phyloP scores from a whole-genome alignment of 2,113 vertebrate genomes.

The Siphamia tubifer region DNA sequence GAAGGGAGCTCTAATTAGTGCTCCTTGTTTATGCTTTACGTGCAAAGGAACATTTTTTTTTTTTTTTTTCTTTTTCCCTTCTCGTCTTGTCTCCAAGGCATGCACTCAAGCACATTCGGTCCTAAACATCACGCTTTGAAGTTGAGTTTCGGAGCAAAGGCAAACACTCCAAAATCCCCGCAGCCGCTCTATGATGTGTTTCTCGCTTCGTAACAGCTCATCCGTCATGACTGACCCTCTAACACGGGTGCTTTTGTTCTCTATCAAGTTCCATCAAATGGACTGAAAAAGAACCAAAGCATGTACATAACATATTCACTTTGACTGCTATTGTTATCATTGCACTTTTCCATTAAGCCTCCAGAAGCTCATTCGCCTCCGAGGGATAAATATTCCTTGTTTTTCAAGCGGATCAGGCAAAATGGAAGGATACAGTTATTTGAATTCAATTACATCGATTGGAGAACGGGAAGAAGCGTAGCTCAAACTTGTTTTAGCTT shows the following conservation, averaged over 20 bases:
- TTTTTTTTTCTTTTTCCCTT: no score
- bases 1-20: conserved; percentile 34
- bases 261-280: conserved; percentile 1
- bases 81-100: background rate
- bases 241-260: background rate
- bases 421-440: conserved; percentile 2
- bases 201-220: background rate
- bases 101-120: background rate
- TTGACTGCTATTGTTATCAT: conserved; percentile 7
- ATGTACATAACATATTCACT: background rate
- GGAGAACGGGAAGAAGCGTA: background rate
- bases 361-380: background rate
- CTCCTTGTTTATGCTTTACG: conserved; percentile 1
- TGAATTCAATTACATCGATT: conserved; percentile 14
- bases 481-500: background rate
- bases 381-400: conserved; percentile 1
- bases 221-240: background rate
- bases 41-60: background rate
- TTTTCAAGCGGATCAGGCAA: background rate
- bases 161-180: background rate
- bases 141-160: background rate
- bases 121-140: conserved; percentile 29
- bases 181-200: background rate
- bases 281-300: background rate
- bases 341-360: conserved; percentile 9